Evolutionary conservation across 1,140 invertebrate genomes (phyloP).

Genomic region (Bombus confusus): DNA sequence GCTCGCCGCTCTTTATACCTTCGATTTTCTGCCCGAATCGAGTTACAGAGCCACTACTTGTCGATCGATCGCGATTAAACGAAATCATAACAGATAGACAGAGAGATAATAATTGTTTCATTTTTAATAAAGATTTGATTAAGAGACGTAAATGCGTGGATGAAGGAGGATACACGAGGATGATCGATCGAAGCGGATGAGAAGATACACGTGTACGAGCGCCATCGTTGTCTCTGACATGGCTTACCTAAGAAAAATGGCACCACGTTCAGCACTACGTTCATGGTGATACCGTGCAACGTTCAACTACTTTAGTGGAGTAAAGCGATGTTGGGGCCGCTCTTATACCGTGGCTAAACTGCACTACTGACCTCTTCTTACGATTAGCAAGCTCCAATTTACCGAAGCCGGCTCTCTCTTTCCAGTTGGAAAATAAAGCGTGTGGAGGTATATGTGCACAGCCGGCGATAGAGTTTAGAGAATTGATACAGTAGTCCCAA

Average conservation of each 20-base stretch:
- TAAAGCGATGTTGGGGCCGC: conserved; percentile 55
- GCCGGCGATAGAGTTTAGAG: background rate
- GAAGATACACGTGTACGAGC: background rate
- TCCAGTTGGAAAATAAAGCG: conserved; percentile 48
- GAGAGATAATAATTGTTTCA: no score
- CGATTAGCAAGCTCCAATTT: conserved; percentile 57
- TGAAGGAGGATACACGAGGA: background rate
- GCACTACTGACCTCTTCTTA: conserved; percentile 68
- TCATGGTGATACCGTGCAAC: conserved; percentile 57
- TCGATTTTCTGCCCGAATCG: background rate
- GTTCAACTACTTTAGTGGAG: conserved; percentile 60
- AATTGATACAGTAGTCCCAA: conserved; percentile 1
- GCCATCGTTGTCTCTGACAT: background rate
- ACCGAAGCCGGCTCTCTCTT: conserved; percentile 47
- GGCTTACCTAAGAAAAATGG: conserved; percentile 64
- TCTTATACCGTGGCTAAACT: conserved; percentile 64
- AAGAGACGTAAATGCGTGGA: background rate
- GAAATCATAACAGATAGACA: background rate
- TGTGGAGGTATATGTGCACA: background rate
- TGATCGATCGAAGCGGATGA: background rate
- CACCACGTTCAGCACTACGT: conserved; percentile 47
- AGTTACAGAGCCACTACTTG: background rate
- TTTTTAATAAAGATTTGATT: background rate
- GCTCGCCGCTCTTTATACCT: background rate
- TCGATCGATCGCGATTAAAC: background rate